Base-by-base conservation (phyloP, 2,888 invertebrate species). In the Chloromyia formosa region DNA sequence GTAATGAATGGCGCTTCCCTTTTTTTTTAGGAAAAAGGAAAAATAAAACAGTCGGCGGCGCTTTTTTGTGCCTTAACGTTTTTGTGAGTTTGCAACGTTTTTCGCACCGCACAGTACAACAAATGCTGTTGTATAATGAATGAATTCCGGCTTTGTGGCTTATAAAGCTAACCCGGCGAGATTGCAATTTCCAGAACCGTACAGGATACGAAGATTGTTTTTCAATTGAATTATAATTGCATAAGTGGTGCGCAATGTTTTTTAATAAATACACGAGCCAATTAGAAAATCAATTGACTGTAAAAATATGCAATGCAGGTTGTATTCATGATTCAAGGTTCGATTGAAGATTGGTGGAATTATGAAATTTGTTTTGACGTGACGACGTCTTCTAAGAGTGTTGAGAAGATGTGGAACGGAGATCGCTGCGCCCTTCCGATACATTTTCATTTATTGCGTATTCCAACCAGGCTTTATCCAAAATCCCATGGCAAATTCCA, bases 201-300 rank as follows among this genome's bases (percentile, higher is more conserved):
- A 18, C 9, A 56, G 53, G 16, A 58, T 16, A 23, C 16, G 40
- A 56, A 56, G 40, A 71, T 71, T 71, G 71, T 71, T 71, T 56
- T 71, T 20, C 71, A 71, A 71, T 71, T 71, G 58, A 71, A 56
- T 71, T 40, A 71, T 71, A 71, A 71, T 71, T 71, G 71, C 71
- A 56, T 58, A 58, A 71, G n/a, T 58, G 40, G 27, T 69, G 68
- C 68, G 54, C 40, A 40, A 14, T 22, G 20, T 12, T 3, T 16
- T 66, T 66, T 40, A 20, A 58, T 58, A 53, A 7, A 20, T 58
- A 58, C 40, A 40, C 56, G 58, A 35, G 40, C 40, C 40, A 71
- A 58, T 71, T 58, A 71, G 71, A 58, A 58, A 71, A 20, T 56
- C 71, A 71, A 56, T 71, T 56, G 71, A 40, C 49, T 66, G 49